These are phyloP conservation scores for Pelmatolapia mariae DNA, from an alignment of 2,113 vertebrate genomes.

Conservation along the genomic window DNA sequence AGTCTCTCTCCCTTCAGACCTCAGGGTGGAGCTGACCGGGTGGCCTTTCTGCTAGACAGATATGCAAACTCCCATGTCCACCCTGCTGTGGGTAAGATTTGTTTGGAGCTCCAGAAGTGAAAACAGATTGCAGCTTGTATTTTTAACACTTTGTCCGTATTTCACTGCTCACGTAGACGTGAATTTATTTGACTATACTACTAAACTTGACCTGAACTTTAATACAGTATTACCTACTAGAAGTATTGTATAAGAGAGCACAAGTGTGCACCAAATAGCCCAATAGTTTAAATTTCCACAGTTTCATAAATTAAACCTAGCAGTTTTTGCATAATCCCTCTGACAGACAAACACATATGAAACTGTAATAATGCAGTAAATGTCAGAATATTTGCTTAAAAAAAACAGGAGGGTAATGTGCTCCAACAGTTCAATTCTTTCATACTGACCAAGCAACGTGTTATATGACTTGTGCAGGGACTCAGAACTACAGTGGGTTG, in stretches of 20 bases:
- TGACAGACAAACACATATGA: neutral
- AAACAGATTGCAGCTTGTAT: neutral
- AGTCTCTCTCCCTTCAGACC: slow-evolving; percentile 59
- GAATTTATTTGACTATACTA: neutral
- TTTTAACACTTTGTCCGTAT: neutral
- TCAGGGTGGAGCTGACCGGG: slow-evolving; percentile 37
- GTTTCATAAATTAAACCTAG: neutral
- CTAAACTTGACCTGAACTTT: neutral
- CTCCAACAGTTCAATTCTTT: neutral
- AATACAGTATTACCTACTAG: neutral
- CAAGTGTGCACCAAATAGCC: neutral
- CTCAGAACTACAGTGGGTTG: slow-evolving; percentile 79
- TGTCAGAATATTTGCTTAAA: neutral
- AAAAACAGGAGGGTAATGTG: neutral
- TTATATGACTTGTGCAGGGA: slow-evolving; percentile 65
- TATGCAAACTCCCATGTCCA: neutral
- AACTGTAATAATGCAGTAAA: neutral
- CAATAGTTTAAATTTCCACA: neutral
- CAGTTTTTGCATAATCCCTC: neutral
- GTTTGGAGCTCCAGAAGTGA: neutral
- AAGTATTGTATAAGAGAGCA: neutral
- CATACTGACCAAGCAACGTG: neutral
- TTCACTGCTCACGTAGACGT: neutral
- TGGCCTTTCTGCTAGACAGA: slow-evolving; percentile 59
- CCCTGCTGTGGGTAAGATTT: slow-evolving; percentile 73